Percentiles rank a stretch among this genome's conserved stretches.
phyloP scores from a whole-genome alignment of 2,113 vertebrate genomes.

The Ptyas mucosa region DNA sequence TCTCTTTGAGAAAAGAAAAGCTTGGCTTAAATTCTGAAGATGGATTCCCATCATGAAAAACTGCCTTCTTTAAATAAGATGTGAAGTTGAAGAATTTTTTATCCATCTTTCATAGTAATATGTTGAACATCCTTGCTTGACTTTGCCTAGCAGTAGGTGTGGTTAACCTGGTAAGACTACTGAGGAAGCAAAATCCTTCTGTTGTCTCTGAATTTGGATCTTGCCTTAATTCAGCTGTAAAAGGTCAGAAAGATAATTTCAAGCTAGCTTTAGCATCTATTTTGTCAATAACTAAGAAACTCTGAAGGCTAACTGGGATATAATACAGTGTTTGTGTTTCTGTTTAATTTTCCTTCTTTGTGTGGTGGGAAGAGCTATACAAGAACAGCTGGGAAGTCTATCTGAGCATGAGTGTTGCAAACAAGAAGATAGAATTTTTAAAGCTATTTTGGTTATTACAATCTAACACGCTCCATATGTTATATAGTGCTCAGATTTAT shows the following conservation, averaged over 20 bases:
- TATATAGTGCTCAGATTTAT: no score
- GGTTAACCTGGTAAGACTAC: neutral
- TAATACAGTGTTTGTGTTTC: neutral
- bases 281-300: neutral
- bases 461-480: neutral
- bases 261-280: neutral
- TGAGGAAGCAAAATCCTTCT: neutral
- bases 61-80: neutral
- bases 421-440: neutral
- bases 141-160: neutral
- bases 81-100: neutral
- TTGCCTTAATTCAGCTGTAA: neutral
- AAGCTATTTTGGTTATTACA: neutral
- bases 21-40: neutral
- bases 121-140: neutral
- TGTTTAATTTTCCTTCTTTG: neutral
- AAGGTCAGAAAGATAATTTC: neutral
- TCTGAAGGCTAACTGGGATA: neutral
- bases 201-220: neutral
- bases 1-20: neutral
- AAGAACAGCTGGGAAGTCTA: neutral
- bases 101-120: neutral
- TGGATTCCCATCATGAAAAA: neutral
- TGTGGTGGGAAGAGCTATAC: neutral
- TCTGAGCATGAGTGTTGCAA: neutral